A percentile compares a stretch with the other conserved stretches of the same genome.
Conservation (phyloP, 2,888 invertebrate genomes). For the Idaea aversata region DNA sequence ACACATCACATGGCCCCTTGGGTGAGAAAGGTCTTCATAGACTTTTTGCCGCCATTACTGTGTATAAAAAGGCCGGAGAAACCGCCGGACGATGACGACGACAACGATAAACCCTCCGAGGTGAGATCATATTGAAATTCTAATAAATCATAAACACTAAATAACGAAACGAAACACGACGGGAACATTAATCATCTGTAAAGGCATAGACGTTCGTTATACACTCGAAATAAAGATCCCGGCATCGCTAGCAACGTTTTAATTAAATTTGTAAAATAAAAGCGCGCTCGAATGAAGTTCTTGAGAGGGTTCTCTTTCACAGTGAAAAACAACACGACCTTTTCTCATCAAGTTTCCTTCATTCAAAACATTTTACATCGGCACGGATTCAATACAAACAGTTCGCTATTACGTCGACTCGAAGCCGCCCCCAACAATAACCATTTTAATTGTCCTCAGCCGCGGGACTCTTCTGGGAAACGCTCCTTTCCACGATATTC, state of each 20-base stretch:
- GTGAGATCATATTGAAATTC: conserved; percentile 53
- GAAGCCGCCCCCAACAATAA: conserved; percentile 63
- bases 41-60: conserved; percentile 91
- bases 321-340: conserved; percentile 57
- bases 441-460: conserved; percentile 72
- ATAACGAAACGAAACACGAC: conserved; percentile 34
- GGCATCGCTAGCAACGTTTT: conserved; percentile 39
- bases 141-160: conserved; percentile 36
- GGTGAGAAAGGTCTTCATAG: conserved; percentile 92
- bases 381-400: conserved; percentile 65
- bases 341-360: conserved; percentile 59
- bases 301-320: conserved; percentile 49
- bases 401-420: conserved; percentile 53
- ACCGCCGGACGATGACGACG: conserved; percentile 83
- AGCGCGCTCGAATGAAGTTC: conserved; percentile 58
- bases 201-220: conserved; percentile 37
- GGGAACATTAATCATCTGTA: conserved; percentile 46
- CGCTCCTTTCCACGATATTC: conserved; percentile 65
- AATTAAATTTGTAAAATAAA: conserved; percentile 69
- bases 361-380: conserved; percentile 66
- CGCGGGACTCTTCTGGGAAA: conserved; percentile 58
- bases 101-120: conserved; percentile 75
- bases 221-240: conserved; percentile 41
- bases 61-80: conserved; percentile 94
- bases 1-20: conserved; percentile 96